Conservation (phyloP, 2,888 invertebrate species). For the Pammene aurita region DNA sequence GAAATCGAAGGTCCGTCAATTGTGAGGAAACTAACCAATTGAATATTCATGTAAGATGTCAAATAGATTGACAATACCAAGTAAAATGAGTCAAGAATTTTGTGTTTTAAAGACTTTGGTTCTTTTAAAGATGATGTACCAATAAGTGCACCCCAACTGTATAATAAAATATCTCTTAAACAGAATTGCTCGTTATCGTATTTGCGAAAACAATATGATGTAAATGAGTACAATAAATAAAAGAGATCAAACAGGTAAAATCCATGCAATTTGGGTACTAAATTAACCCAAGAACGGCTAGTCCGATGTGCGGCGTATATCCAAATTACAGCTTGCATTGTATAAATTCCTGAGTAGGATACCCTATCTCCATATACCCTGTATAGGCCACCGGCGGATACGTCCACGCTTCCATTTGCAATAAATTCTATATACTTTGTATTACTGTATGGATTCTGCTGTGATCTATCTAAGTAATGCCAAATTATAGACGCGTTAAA, state of each 20-base stretch:
- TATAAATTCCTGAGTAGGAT: slow-evolving; percentile 67
- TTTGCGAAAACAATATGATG: slow-evolving; percentile 57
- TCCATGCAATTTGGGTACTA: slow-evolving; percentile 57
- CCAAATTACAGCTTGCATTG: slow-evolving; percentile 62
- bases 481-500: slow-evolving; percentile 61
- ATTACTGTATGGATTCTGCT: slow-evolving; percentile 53
- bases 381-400: slow-evolving; percentile 67
- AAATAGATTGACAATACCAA: slow-evolving; percentile 62
- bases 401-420: slow-evolving; percentile 63
- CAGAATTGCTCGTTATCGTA: slow-evolving; percentile 55
- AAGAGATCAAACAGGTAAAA: slow-evolving; percentile 65
- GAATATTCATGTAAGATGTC: slow-evolving; percentile 62
- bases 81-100: slow-evolving; percentile 61
- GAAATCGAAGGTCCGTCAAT: slow-evolving; percentile 60
- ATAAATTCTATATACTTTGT: slow-evolving; percentile 55
- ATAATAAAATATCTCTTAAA: slow-evolving; percentile 54
- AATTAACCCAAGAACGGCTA: slow-evolving; percentile 60
- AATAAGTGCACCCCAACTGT: slow-evolving; percentile 65
- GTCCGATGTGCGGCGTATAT: slow-evolving; percentile 60
- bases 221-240: slow-evolving; percentile 57
- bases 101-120: slow-evolving; percentile 62
- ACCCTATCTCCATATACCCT: slow-evolving; percentile 63
- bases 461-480: slow-evolving; percentile 54
- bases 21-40: slow-evolving; percentile 68
- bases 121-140: slow-evolving; percentile 59